phyloP scores from a whole-genome alignment of 2,113 vertebrate genomes.

The Narcine bancroftii region DNA sequence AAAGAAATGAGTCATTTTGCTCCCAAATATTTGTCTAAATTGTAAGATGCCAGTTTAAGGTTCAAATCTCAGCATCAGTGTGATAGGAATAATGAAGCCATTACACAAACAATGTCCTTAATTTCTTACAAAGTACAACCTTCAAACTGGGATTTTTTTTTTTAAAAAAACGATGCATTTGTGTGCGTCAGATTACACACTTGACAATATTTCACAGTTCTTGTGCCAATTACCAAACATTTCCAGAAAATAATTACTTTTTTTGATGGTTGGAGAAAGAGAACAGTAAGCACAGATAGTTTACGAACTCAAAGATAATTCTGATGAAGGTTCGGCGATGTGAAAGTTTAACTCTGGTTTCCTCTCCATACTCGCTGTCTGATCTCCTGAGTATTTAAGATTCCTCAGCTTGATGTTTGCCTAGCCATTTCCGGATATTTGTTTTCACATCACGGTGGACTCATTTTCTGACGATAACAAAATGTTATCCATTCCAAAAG shows the following conservation, averaged over 20 bases:
- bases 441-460: background rate
- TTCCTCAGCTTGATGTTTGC: background rate
- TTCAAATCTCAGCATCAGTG: background rate
- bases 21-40: background rate
- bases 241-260: background rate
- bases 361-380: too few species aligned
- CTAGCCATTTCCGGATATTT: background rate
- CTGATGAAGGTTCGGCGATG: too few species aligned
- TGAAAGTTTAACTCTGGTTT: too few species aligned
- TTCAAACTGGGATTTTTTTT: too few species aligned
- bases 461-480: background rate
- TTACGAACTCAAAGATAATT: too few species aligned
- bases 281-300: background rate
- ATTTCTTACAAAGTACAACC: background rate
- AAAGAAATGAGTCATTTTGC: background rate
- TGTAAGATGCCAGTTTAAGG: background rate
- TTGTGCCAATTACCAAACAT: background rate
- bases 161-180: background rate
- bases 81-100: background rate
- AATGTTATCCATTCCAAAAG: background rate
- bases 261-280: background rate
- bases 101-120: background rate
- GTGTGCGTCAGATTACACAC: background rate
- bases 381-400: too few species aligned
- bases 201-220: background rate